Conservation (phyloP, 2,888 invertebrate genomes). For the Drosophila vallismaia region DNA sequence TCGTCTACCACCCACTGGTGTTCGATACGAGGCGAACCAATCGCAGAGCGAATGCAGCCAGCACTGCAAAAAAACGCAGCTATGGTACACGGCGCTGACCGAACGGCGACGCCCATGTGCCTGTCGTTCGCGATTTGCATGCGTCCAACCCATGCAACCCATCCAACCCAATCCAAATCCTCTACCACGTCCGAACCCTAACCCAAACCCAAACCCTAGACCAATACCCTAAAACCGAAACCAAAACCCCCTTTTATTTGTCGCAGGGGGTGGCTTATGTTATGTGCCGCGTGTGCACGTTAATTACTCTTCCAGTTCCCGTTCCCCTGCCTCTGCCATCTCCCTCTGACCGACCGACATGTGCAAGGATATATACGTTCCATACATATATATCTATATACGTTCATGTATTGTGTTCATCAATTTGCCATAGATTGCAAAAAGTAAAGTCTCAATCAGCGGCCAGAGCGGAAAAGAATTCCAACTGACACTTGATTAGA, state of each 20-base stretch:
- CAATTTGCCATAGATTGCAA: conserved; percentile 76
- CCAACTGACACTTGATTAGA: background rate
- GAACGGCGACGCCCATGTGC: conserved; percentile 64
- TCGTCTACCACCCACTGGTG: background rate
- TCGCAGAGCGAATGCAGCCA: conserved; percentile 74
- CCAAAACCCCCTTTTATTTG: background rate
- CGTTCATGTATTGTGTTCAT: conserved; percentile 62
- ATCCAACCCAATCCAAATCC: conserved; percentile 19
- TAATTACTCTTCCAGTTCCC: conserved; percentile 62
- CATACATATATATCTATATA: conserved; percentile 7
- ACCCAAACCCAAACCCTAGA: conserved; percentile 1
- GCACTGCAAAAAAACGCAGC: conserved; percentile 73
- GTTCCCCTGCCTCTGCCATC: conserved; percentile 13
- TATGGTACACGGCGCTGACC: conserved; percentile 52
- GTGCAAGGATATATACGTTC: background rate
- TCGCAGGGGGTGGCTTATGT: conserved; percentile 46
- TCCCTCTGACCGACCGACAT: background rate
- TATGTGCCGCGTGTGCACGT: conserved; percentile 75
- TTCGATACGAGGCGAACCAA: conserved; percentile 70
- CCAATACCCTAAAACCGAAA: conserved; percentile 1
- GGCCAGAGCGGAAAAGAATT: conserved; percentile 19
- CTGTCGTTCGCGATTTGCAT: conserved; percentile 65
- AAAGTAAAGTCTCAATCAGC: conserved; percentile 74
- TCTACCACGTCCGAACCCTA: background rate
- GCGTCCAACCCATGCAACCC: conserved; percentile 44